These are phyloP conservation scores for Odontamblyopus rebecca DNA, from an alignment of 2,797 vertebrate genomes.

Conservation along the genomic window DNA sequence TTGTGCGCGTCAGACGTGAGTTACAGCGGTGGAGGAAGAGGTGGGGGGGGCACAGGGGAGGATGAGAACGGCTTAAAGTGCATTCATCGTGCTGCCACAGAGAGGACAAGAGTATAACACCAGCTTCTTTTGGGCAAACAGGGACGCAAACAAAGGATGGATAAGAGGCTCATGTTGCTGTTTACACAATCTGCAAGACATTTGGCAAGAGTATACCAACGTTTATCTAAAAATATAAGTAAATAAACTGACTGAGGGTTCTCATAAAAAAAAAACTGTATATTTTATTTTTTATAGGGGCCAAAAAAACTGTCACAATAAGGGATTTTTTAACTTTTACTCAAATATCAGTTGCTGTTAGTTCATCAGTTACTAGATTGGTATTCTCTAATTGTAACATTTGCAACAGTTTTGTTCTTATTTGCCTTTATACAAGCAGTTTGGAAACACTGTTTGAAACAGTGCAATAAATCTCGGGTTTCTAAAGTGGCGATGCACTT, in stretches of 20 bases:
- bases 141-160: not conserved
- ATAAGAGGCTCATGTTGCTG: not conserved
- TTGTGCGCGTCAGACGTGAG: slow-evolving; percentile 56
- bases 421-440: not conserved
- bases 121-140: not conserved
- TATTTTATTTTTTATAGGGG: too few species aligned
- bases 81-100: slow-evolving; percentile 14
- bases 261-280: not conserved
- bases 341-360: too few species aligned
- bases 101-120: slow-evolving; percentile 31
- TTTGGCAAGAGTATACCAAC: not conserved
- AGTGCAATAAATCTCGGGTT: too few species aligned
- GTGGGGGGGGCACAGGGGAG: slow-evolving; percentile 9
- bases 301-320: too few species aligned
- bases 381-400: not conserved
- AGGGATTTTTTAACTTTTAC: too few species aligned
- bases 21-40: slow-evolving; percentile 36
- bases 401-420: not conserved
- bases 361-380: not conserved
- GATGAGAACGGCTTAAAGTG: slow-evolving; percentile 46
- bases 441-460: too few species aligned
- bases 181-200: not conserved
- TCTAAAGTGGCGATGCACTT: too few species aligned
- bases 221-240: not conserved
- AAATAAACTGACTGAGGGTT: not conserved